phyloP scores from a whole-genome alignment of 2,113 vertebrate genomes.

The Azemiops feae region DNA sequence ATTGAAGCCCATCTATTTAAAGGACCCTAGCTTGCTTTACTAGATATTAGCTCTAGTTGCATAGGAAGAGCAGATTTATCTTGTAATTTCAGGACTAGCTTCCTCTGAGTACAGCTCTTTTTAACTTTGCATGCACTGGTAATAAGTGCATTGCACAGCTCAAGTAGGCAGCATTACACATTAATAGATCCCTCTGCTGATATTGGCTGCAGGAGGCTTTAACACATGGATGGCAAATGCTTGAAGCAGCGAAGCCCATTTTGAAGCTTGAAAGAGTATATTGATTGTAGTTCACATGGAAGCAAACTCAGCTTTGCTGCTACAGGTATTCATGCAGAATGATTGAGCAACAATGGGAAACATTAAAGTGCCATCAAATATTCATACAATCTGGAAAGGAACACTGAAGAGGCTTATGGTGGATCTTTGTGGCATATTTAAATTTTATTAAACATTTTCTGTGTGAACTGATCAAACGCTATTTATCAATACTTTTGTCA shows the following conservation, averaged over 20 bases:
- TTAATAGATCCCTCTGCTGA: neutral
- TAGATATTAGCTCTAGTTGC: neutral
- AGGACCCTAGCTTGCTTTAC: neutral
- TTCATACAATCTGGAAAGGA: neutral
- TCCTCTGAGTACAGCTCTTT: neutral
- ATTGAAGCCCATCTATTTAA: neutral
- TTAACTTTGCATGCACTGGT: neutral
- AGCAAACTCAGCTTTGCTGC: neutral
- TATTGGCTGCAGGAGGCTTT: neutral
- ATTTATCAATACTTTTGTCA: slow-evolving; percentile 16
- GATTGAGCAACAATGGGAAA: neutral
- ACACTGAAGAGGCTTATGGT: neutral
- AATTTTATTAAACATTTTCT: neutral
- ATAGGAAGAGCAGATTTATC: neutral
- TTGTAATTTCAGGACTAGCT: neutral
- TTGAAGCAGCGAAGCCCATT: neutral
- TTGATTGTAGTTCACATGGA: neutral
- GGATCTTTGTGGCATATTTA: neutral
- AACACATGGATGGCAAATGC: neutral
- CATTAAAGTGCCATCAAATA: neutral
- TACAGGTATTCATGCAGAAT: neutral
- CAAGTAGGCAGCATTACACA: neutral
- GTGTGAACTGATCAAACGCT: neutral
- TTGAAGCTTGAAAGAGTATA: neutral
- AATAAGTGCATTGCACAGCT: neutral